phyloP scores from a whole-genome alignment of 2,113 vertebrate species.

The Dicrurus megarhynchus region DNA sequence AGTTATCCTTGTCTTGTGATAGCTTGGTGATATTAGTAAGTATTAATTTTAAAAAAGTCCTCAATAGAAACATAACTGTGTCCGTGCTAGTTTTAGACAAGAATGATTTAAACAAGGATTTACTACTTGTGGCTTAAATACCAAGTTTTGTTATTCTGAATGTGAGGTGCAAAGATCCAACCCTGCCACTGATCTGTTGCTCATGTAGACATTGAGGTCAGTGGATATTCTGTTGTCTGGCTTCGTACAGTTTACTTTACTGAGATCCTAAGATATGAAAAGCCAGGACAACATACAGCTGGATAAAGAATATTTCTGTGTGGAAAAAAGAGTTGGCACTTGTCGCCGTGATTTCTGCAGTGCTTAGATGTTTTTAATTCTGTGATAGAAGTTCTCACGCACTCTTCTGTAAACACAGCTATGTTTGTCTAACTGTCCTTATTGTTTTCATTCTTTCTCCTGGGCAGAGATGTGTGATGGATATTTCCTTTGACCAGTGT shows the following conservation, averaged over 20 bases:
- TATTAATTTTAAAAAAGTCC: neutral
- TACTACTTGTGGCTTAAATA: neutral
- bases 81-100: neutral
- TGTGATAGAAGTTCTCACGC: too few species aligned
- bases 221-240: neutral
- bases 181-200: neutral
- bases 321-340: neutral
- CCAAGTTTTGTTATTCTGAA: neutral
- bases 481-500: too few species aligned
- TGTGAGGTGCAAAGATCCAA: neutral
- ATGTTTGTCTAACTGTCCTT: too few species aligned
- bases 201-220: rapidly evolving
- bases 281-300: neutral
- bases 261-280: neutral
- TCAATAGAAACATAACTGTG: neutral
- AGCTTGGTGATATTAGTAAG: neutral
- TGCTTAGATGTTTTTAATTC: too few species aligned
- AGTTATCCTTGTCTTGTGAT: neutral
- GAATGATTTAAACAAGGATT: neutral
- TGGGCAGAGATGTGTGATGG: too few species aligned
- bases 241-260: neutral
- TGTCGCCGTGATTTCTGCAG: too few species aligned
- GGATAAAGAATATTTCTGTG: neutral
- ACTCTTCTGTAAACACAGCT: too few species aligned
- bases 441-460: too few species aligned